These are phyloP conservation scores for Lasioglossum baleicum DNA, from an alignment of 1,140 invertebrate species.

Conservation along the genomic window DNA sequence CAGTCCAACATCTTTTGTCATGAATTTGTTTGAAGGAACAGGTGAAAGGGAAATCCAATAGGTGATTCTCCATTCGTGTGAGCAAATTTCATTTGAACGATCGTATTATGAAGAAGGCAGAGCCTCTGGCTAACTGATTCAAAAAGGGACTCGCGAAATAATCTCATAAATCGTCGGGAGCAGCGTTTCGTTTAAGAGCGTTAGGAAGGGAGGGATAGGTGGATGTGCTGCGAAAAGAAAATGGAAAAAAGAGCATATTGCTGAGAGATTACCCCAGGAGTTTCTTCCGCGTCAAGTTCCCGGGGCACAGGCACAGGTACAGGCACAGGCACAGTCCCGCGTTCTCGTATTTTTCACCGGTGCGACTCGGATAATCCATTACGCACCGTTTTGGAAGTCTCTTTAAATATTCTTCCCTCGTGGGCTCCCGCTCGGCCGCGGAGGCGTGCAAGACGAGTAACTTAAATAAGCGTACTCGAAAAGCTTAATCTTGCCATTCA, in stretches of 20 bases:
- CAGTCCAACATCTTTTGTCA: no score
- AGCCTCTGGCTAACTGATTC: not conserved
- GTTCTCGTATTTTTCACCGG: conserved; percentile 9
- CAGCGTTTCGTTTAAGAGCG: not conserved
- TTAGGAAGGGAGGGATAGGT: no score
- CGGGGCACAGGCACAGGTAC: not conserved
- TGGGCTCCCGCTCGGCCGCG: not conserved
- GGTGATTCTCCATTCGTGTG: no score
- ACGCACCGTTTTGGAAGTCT: not conserved
- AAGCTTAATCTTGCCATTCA: conserved; percentile 48
- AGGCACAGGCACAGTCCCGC: no score
- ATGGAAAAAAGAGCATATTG: no score
- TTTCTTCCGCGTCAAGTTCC: not conserved
- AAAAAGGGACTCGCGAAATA: not conserved
- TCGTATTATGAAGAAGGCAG: no score
- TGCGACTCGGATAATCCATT: conserved; percentile 20
- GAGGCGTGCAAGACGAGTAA: conserved; percentile 30
- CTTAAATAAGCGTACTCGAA: conserved; percentile 42
- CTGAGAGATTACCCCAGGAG: not conserved
- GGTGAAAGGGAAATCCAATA: no score
- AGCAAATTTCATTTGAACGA: no score
- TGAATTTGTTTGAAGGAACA: no score
- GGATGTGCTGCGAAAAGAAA: no score
- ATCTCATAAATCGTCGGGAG: not conserved
- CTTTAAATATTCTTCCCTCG: conserved; percentile 33